phyloP scores from a whole-genome alignment of 2,888 invertebrate genomes.

The Calameuta filiformis region DNA sequence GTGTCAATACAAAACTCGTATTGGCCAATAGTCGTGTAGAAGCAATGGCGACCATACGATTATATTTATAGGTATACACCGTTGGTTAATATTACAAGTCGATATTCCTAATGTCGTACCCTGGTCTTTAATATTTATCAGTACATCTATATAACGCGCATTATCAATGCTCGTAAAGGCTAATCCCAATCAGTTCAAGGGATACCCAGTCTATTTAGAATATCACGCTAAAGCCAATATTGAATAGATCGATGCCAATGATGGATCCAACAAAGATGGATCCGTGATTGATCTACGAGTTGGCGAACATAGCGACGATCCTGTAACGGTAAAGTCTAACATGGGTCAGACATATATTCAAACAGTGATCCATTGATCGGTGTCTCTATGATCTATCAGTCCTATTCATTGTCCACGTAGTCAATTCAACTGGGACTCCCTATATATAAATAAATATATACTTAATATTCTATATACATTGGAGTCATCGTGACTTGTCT shows the following conservation, averaged over 20 bases:
- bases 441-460: background rate
- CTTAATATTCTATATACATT: background rate
- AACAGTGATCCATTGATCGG: slow-evolving; percentile 5
- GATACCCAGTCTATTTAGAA: background rate
- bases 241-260: background rate
- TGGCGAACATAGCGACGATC: background rate
- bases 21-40: background rate
- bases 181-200: background rate
- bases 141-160: background rate
- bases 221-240: background rate
- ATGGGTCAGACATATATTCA: background rate
- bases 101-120: background rate
- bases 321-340: background rate
- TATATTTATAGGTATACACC: background rate
- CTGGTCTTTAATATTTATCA: background rate
- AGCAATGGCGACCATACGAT: background rate
- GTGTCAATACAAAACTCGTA: background rate
- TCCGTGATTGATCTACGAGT: background rate
- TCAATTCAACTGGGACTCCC: background rate
- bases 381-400: background rate
- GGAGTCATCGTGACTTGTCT: background rate
- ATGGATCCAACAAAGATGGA: background rate
- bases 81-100: background rate
- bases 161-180: background rate
- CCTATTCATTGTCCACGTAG: background rate